Evolutionary conservation across 2,797 vertebrate genomes (phyloP).

Genomic region (Pelodytes ibericus): DNA sequence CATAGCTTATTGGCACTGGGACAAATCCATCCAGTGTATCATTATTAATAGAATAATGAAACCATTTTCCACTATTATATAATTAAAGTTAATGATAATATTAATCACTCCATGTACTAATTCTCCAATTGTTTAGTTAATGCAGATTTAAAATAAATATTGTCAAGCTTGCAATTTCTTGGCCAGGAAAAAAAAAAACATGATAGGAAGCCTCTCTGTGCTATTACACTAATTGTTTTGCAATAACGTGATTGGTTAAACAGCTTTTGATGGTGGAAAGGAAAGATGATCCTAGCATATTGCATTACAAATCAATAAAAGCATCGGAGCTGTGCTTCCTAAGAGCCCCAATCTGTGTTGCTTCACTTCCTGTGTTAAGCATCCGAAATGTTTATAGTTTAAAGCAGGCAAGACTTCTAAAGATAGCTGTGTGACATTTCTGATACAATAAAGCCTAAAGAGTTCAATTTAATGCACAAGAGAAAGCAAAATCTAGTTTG

Average conservation of each 20-base stretch:
- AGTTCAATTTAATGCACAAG: conserved; percentile 63
- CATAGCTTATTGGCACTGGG: neutral
- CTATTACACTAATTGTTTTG: conserved; percentile 61
- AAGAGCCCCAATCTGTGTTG: conserved; percentile 60
- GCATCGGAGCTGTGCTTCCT: conserved; percentile 53
- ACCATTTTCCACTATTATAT: conserved; percentile 26
- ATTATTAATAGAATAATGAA: conserved; percentile 1
- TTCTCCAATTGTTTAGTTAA: conserved; percentile 36
- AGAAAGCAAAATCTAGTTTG: conserved; percentile 59
- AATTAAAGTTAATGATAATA: conserved; percentile 16
- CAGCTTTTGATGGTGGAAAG: conserved; percentile 31
- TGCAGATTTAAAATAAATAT: conserved; percentile 46
- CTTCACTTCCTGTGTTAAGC: conserved; percentile 61
- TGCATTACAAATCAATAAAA: conserved; percentile 47
- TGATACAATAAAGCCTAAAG: conserved; percentile 64
- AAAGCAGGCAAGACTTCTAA: conserved; percentile 61
- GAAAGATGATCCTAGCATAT: conserved; percentile 41
- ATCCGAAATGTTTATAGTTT: conserved; percentile 63
- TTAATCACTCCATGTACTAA: conserved; percentile 23
- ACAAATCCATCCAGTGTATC: neutral
- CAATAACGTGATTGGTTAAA: conserved; percentile 60
- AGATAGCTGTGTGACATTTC: conserved; percentile 69
- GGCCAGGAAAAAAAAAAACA: conserved; percentile 34
- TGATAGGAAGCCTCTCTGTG: conserved; percentile 38
- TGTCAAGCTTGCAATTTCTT: conserved; percentile 45